Percentiles rank a stretch among this genome's conserved stretches.
Evolutionary conservation across 2,888 invertebrate species (phyloP).

Genomic region (Plagiodera versicolora): DNA sequence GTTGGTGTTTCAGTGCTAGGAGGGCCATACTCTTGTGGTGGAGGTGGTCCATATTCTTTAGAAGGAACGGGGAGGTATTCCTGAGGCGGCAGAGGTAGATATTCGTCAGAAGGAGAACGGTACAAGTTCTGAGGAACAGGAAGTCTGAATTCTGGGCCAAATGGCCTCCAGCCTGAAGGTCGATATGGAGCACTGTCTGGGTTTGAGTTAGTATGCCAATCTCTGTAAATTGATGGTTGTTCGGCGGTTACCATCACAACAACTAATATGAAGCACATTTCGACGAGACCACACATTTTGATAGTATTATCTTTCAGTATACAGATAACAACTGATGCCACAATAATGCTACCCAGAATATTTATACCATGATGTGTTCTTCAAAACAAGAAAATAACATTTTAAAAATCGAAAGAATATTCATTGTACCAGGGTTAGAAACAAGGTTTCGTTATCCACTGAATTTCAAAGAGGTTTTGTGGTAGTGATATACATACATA

Average conservation of each 20-base stretch:
- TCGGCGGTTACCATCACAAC: background rate
- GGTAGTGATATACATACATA: no score
- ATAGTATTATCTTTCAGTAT: background rate
- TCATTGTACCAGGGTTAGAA: background rate
- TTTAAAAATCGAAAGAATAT: background rate
- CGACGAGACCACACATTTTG: background rate
- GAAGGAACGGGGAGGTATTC: slow-evolving; percentile 39
- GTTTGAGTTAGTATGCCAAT: background rate
- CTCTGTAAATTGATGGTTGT: background rate
- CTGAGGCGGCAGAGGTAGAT: slow-evolving; percentile 39
- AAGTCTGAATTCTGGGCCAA: slow-evolving; percentile 49
- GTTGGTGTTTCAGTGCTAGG: slow-evolving; percentile 36
- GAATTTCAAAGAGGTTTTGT: slow-evolving; percentile 9
- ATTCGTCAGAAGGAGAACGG: slow-evolving; percentile 17
- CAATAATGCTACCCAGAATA: background rate
- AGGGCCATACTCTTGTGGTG: slow-evolving; percentile 46
- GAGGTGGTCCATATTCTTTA: slow-evolving; percentile 49
- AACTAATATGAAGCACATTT: background rate
- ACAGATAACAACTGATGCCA: background rate
- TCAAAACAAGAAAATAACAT: background rate
- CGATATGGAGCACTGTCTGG: slow-evolving; percentile 43
- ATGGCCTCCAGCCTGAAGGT: slow-evolving; percentile 50
- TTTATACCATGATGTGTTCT: background rate
- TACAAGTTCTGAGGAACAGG: slow-evolving; percentile 39
- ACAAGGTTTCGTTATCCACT: slow-evolving; percentile 16